Evolutionary conservation across 2,888 invertebrate species (phyloP), one percentile per base, ranked within the genome.

Genomic region (Phengaris arion): DNA sequence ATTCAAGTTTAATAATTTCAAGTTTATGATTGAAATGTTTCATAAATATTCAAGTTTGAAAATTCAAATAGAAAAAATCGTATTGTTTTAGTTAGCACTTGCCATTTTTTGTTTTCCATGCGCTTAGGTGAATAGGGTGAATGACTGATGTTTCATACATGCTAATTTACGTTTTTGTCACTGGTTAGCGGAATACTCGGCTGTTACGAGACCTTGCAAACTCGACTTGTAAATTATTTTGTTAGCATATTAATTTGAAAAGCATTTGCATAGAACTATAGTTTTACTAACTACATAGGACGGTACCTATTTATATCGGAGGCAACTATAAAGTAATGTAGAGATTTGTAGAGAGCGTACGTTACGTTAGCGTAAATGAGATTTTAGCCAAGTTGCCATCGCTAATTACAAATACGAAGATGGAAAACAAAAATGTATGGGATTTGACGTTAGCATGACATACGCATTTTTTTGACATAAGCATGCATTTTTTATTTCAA

Each of bases 111-210:
- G 13, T 35, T 72, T 72, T 72, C 35, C 22, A 72, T 54, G 9
- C 46, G 55, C 64, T 54, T 68, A 74, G 15, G 73, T 72, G 22
- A 22, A 22, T 22, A 82, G 81, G 90, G 87, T 90, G 88, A 91
- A 90, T 85, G 90, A 90, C 91, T 85, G 78, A 80, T 86, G 85
- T 85, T 86, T 86, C 83, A 84, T 81, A 86, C 83, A 87, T 89
- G 89, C 84, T 90, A 91, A 92, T 91, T 90, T 85, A 81, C 80
- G 81, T 82, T 83, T 85, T 89, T 89, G 88, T 88, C 87, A 84
- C 83, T 86, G 81, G 82, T 89, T 89, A 89, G 87, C 88, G 82
- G 82, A 83, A 82, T 77, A 85, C 84, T 85, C 82, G 83, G 79
- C 82, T 80, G 83, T 80, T 83, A 80, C 77, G 80, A 83, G 83